Base-by-base conservation (phyloP, 2,113 vertebrate genomes). In the Malurus melanocephalus region DNA sequence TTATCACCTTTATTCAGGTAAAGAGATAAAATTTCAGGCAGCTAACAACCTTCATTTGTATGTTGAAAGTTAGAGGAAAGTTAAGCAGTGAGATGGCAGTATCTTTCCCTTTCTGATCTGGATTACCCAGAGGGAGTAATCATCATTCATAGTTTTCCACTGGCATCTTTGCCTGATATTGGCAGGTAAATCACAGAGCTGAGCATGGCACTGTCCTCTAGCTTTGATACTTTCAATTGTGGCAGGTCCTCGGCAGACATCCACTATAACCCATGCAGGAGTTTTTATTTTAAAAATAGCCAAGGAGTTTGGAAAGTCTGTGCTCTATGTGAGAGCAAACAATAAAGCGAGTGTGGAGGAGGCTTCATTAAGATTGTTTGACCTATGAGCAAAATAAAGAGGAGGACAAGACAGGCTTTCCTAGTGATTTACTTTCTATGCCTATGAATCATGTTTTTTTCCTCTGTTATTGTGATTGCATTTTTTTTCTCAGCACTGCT, bases 351-450 rank as follows among this genome's bases (percentile, higher is more conserved):
- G 51, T 80, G 43, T 80, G 80, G 83, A 93, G 84, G 86, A 92
- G 67, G 43, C 86, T 93, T 89, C 90, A 75, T 94, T 93, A 93
- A 88, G 93, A 85, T 93, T 89, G 59, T 84, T 60, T 84, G 74
- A 93, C 76, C 81, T 71, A 48, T 61, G 78, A 88, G 32, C 38
- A 80, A 74, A 82, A 85, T 92, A 87, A 92, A 92, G 94, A 87
- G 32, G 62, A 91, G 89, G 85, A 90, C 57, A 91, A 92, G 86
- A 93, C 62, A 82, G 85, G 30, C 43, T 68, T 90, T 85, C 71
- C 43, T 75, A 52, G 88, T 87, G 94, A 80, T 90, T 88, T 87
- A 91, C 73, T 93, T 92, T 74, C 81, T 89, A 23, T 82, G 51
- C 48, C 65, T 46, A 56, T 90, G 80, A 90, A 62, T 91, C 94